A percentile compares a stretch with the other conserved stretches of the same genome.
phyloP scores from a whole-genome alignment of 2,888 invertebrate genomes.

The Aspidiotus destructor region DNA sequence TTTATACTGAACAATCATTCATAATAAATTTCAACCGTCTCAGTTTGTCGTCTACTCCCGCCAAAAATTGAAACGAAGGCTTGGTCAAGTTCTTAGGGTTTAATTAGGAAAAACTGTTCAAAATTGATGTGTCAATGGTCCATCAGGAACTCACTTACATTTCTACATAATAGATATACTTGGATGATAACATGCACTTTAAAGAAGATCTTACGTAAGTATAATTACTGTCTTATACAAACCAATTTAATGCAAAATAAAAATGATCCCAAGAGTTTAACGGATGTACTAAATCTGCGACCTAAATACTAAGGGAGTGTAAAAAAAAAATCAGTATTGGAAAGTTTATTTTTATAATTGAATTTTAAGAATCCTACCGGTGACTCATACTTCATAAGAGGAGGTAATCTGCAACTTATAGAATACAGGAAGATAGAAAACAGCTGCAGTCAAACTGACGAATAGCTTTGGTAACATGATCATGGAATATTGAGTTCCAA shows the following conservation, averaged over 20 bases:
- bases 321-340: constrained; percentile 29
- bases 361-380: not conserved
- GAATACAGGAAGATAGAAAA: constrained; percentile 61
- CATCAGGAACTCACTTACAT: too few relatives aligned
- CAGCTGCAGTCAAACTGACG: constrained; percentile 56
- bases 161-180: too few relatives aligned
- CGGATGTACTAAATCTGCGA: constrained; percentile 52
- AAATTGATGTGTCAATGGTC: too few relatives aligned
- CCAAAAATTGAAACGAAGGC: too few relatives aligned
- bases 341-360: constrained; percentile 13
- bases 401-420: constrained; percentile 64
- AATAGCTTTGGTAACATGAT: constrained; percentile 55
- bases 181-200: too few relatives aligned
- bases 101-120: too few relatives aligned
- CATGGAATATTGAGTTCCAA: constrained; percentile 62
- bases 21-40: too few relatives aligned
- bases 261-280: constrained; percentile 50
- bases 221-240: constrained; percentile 34
- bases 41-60: too few relatives aligned
- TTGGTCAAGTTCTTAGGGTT: too few relatives aligned
- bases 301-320: constrained; percentile 54
- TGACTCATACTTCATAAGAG: constrained; percentile 55
- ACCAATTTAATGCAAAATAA: constrained; percentile 63
- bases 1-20: too few relatives aligned
- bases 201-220: too few relatives aligned